Evolutionary conservation across 2,113 vertebrate genomes (phyloP).

Genomic region (Phylloscopus whistleri): DNA sequence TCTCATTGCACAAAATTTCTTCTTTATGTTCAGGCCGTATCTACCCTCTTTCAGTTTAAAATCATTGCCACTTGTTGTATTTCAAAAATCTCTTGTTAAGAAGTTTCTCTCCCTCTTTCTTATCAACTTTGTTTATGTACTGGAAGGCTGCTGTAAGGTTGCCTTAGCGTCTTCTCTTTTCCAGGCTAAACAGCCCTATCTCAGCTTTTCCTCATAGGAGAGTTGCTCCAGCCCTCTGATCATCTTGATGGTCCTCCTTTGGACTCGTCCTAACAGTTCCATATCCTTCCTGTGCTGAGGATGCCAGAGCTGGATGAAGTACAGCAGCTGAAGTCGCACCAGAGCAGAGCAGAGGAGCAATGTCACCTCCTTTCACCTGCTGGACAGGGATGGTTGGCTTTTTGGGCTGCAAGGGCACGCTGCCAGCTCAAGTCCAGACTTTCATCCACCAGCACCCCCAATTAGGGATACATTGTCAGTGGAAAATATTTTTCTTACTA

Average conservation of each 20-base stretch:
- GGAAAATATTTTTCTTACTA: background rate
- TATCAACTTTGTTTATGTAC: background rate
- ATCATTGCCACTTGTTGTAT: background rate
- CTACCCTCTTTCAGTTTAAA: background rate
- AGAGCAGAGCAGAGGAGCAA: background rate
- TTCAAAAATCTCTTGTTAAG: background rate
- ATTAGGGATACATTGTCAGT: background rate
- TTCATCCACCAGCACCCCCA: background rate
- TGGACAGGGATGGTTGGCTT: background rate
- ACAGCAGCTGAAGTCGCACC: background rate
- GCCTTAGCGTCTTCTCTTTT: background rate
- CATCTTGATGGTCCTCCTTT: background rate
- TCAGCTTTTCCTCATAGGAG: background rate
- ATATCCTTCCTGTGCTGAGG: background rate
- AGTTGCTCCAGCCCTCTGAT: background rate
- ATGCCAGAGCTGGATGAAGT: background rate
- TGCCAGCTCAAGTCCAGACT: background rate
- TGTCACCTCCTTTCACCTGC: too few relatives aligned
- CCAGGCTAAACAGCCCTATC: background rate
- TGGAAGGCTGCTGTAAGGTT: background rate
- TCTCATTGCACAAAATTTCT: background rate
- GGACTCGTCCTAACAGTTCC: background rate
- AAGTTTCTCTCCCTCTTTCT: background rate
- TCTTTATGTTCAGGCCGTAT: background rate
- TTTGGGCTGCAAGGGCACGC: background rate